Conservation (phyloP, 2,797 vertebrate genomes). For the Odontamblyopus lacepedii region DNA sequence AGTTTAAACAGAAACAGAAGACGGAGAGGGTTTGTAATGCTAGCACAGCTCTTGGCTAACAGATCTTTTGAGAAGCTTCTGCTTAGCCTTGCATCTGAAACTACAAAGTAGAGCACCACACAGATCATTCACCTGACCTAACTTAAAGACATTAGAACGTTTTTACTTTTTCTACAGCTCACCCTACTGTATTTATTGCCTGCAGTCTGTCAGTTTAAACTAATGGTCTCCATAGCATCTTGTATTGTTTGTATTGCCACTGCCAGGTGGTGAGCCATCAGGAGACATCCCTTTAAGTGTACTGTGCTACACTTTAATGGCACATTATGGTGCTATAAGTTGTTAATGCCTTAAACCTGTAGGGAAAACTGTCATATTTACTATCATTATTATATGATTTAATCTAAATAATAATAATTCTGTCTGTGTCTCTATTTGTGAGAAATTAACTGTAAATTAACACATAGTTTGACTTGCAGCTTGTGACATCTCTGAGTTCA, state of each 20-base stretch:
- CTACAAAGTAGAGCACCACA: neutral
- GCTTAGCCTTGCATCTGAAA: neutral
- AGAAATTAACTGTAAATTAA: neutral
- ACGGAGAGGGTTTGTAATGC: conserved; percentile 8
- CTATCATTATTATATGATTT: neutral
- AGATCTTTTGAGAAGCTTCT: conserved; percentile 18
- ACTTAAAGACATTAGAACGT: neutral
- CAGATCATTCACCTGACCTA: too few species aligned
- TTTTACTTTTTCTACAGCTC: neutral
- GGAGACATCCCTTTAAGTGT: neutral
- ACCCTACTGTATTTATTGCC: neutral
- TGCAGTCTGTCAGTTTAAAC: neutral
- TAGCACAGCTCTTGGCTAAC: conserved; percentile 39
- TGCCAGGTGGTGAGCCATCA: conserved; percentile 7
- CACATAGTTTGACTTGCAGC: neutral
- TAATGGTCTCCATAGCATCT: conserved; percentile 7
- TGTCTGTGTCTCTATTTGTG: neutral
- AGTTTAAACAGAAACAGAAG: neutral
- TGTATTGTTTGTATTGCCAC: neutral
- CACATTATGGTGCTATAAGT: neutral
- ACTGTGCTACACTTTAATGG: neutral
- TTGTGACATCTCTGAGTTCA: conserved; percentile 26
- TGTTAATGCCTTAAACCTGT: neutral
- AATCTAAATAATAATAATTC: neutral
- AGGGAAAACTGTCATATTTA: neutral